Evolutionary conservation across 2,888 invertebrate genomes (phyloP).

Genomic region (Xestia xanthographa): DNA sequence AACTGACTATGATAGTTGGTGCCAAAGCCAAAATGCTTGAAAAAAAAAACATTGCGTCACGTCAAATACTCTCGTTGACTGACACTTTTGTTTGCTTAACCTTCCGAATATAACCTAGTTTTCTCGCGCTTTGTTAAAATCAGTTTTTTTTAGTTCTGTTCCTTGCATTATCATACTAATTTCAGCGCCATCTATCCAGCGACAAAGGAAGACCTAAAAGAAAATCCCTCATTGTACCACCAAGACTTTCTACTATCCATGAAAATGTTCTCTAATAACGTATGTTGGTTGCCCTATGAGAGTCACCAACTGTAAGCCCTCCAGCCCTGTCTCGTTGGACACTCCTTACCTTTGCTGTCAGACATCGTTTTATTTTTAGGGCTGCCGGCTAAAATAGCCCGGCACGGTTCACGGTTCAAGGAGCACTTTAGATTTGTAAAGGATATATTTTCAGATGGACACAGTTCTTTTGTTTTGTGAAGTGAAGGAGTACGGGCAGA

Average conservation of each 20-base stretch:
- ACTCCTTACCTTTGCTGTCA: conserved; percentile 32
- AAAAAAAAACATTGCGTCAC: too few relatives aligned
- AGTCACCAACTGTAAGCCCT: conserved; percentile 55
- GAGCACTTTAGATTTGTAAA: conserved; percentile 18
- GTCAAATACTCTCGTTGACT: too few relatives aligned
- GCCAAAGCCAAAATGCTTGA: too few relatives aligned
- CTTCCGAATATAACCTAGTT: too few relatives aligned
- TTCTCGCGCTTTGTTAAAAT: too few relatives aligned
- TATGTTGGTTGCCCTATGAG: conserved; percentile 19
- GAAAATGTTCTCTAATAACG: not conserved
- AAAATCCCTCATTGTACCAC: not conserved
- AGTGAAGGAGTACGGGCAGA: not conserved
- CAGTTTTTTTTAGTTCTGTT: too few relatives aligned
- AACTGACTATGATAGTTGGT: too few relatives aligned
- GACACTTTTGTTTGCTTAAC: too few relatives aligned
- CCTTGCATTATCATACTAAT: not conserved
- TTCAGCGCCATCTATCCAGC: not conserved
- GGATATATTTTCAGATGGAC: conserved; percentile 13
- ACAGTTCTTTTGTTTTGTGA: not conserved
- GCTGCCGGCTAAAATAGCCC: conserved; percentile 37
- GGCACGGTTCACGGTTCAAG: conserved; percentile 17
- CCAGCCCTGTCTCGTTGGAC: conserved; percentile 42
- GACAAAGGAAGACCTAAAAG: too few relatives aligned
- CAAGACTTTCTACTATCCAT: not conserved
- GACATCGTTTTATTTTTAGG: conserved; percentile 49